Percentiles rank a stretch among this genome's conserved stretches.
Conservation (phyloP, 2,888 invertebrate species). For the Shargacucullia verbasci region DNA sequence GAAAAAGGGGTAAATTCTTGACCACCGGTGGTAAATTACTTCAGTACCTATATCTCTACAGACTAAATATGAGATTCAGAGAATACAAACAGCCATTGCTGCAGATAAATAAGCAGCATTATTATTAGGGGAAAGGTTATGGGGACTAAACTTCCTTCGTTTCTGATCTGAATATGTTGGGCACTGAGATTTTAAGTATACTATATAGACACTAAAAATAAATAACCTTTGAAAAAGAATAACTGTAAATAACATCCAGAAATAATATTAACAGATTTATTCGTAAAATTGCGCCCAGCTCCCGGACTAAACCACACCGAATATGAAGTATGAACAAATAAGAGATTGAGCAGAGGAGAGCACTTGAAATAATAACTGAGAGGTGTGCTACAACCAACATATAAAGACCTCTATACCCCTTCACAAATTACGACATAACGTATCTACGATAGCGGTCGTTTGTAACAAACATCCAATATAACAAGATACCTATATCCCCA, state of each 20-base stretch:
- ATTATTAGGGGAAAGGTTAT: no score
- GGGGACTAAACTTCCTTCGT: no score
- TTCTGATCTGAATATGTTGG: no score
- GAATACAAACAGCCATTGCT: no score
- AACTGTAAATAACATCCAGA: neutral
- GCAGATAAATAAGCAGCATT: no score
- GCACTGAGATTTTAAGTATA: no score
- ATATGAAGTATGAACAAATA: conserved; percentile 58
- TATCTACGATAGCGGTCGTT: conserved; percentile 14
- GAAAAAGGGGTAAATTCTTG: no score
- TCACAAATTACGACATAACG: conserved; percentile 5
- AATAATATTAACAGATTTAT: conserved; percentile 10
- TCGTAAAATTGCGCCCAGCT: conserved; percentile 2
- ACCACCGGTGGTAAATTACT: no score
- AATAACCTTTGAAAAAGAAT: no score
- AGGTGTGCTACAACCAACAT: conserved; percentile 41
- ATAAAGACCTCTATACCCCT: conserved; percentile 11
- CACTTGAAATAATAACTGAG: conserved; percentile 70
- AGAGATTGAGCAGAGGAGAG: conserved; percentile 65
- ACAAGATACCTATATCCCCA: conserved; percentile 25
- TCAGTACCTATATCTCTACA: no score
- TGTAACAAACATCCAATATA: conserved; percentile 42
- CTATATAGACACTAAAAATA: no score
- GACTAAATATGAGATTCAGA: no score
- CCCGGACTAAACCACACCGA: conserved; percentile 20